Percentiles rank a stretch among this genome's conserved stretches.
Conservation (phyloP, 2,888 invertebrate genomes). For the Drosophila anceps region DNA sequence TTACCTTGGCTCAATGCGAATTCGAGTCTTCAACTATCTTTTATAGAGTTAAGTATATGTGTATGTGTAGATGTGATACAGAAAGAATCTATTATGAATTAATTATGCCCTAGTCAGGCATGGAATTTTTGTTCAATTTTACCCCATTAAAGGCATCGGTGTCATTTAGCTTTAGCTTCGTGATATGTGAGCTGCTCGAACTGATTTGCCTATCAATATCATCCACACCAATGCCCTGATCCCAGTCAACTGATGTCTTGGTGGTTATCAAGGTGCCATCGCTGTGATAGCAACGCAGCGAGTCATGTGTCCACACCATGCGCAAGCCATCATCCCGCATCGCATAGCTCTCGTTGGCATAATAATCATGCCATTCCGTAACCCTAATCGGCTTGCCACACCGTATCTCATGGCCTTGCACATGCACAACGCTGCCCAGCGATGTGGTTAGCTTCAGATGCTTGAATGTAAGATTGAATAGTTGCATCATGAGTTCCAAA, state of each 20-base stretch:
- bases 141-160: background rate
- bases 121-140: background rate
- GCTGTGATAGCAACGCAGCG: conserved; percentile 74
- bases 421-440: conserved; percentile 69
- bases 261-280: conserved; percentile 79
- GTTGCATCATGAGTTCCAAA: conserved; percentile 53
- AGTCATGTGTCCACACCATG: conserved; percentile 74
- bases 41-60: too few species aligned
- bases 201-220: conserved; percentile 70
- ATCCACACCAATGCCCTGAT: conserved; percentile 41
- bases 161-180: background rate
- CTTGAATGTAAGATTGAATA: conserved; percentile 66
- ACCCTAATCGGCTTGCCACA: conserved; percentile 52
- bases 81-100: too few species aligned
- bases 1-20: too few species aligned
- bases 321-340: conserved; percentile 81
- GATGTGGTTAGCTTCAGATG: conserved; percentile 75
- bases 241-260: conserved; percentile 37
- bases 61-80: too few species aligned
- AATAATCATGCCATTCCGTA: conserved; percentile 82
- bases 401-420: conserved; percentile 59
- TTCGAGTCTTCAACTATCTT: too few species aligned
- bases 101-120: too few species aligned
- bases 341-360: conserved; percentile 74
- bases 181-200: conserved; percentile 62